These are phyloP conservation scores for Lacanobia wlatinum DNA, from an alignment of 2,888 invertebrate genomes.

Conservation along the genomic window DNA sequence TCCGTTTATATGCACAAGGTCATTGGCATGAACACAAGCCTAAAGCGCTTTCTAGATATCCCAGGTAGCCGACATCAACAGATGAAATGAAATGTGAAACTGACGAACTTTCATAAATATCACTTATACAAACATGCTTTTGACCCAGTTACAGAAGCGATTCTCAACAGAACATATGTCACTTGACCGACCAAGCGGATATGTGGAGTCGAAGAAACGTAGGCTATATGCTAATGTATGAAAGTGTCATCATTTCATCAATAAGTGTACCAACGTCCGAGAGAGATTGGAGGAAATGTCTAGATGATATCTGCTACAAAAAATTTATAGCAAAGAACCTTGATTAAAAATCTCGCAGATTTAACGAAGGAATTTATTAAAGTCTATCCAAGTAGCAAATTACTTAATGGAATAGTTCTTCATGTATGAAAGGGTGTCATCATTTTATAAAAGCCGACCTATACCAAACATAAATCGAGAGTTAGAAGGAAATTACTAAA, in stretches of 20 bases:
- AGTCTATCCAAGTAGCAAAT: no score
- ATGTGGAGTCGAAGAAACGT: constrained; percentile 42
- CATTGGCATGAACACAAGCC: no score
- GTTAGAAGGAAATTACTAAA: no score
- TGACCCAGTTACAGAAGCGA: constrained; percentile 51
- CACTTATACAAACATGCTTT: constrained; percentile 53
- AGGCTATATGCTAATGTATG: constrained; percentile 49
- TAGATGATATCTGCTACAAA: constrained; percentile 6
- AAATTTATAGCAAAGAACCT: not conserved
- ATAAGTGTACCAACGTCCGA: constrained; percentile 21
- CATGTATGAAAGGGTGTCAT: no score
- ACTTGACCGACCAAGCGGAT: constrained; percentile 59
- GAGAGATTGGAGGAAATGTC: constrained; percentile 9
- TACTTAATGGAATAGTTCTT: no score
- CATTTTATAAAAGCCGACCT: no score
- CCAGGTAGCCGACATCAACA: not conserved
- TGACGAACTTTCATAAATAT: constrained; percentile 61
- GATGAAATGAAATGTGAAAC: constrained; percentile 46
- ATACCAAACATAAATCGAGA: no score
- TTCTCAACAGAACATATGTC: constrained; percentile 46
- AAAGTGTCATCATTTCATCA: constrained; percentile 59
- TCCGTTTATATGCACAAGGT: no score
- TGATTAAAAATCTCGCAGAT: no score
- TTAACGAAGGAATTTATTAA: no score
- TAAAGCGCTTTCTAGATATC: not conserved